These are phyloP conservation scores for Odontamblyopus rebecca DNA, from an alignment of 2,797 vertebrate genomes.

Conservation along the genomic window DNA sequence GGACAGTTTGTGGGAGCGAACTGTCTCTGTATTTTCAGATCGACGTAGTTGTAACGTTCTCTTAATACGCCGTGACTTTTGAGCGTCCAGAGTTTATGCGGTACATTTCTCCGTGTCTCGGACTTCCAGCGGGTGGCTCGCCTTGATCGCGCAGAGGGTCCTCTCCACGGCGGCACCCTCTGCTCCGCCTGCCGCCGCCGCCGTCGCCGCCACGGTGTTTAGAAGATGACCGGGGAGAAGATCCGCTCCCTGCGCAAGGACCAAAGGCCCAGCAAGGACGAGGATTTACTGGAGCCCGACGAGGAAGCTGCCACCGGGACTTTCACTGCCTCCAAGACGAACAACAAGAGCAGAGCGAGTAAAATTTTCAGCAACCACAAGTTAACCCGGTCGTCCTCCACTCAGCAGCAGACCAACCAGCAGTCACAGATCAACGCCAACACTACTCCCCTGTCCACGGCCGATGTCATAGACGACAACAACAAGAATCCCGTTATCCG, in stretches of 20 bases:
- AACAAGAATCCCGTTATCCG: conserved; percentile 77
- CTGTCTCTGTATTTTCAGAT: conserved; percentile 34
- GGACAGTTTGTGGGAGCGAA: conserved; percentile 42
- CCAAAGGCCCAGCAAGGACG: conserved; percentile 89
- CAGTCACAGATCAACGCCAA: conserved; percentile 75
- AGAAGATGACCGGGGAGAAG: conserved; percentile 95
- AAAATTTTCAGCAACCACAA: conserved; percentile 86
- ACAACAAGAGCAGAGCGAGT: conserved; percentile 78
- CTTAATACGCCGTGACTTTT: neutral
- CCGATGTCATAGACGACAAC: conserved; percentile 73
- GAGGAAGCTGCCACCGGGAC: conserved; percentile 87
- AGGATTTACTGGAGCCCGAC: conserved; percentile 88
- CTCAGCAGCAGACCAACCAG: conserved; percentile 62
- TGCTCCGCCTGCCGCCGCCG: too few relatives aligned
- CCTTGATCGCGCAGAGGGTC: conserved; percentile 67
- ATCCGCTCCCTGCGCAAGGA: conserved; percentile 92
- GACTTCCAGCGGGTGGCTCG: conserved; percentile 60
- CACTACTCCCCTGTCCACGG: conserved; percentile 64
- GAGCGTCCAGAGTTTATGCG: conserved; percentile 63
- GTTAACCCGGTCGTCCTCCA: conserved; percentile 74
- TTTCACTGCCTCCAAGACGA: conserved; percentile 78
- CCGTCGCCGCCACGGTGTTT: conserved; percentile 44
- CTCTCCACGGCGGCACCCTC: conserved; percentile 54
- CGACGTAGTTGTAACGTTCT: conserved; percentile 12
- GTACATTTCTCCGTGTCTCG: conserved; percentile 48